Base-by-base conservation (phyloP, 1,140 invertebrate species). In the Nymphalis io region DNA sequence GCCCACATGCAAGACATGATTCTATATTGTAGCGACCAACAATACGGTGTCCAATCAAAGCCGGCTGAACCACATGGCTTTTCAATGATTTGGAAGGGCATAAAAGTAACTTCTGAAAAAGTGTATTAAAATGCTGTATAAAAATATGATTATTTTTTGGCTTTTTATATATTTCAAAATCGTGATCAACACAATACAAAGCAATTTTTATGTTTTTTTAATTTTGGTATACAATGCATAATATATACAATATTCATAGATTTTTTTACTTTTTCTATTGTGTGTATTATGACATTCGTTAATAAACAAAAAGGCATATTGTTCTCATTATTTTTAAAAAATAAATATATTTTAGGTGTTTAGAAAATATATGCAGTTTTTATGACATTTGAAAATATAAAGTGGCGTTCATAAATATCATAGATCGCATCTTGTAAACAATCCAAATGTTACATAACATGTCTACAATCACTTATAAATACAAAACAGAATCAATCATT, bases 1-100 rank as follows among this genome's bases (percentile, higher is more conserved):
- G 82, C 6, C 80, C 82, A 75, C 91, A 92, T 12, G 87, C 84
- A 66, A 92, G 74, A 68, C 91, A 92, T 46, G 81, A 84, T 59
- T 90, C 74, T 13, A 91, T 38, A 16, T 60, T 82, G 84, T 87
- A 91, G 21, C 77, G 74, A 40, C 84, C 88, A 18, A 90, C 78
- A 55, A 48, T 51, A 5, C 75, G 75, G 51, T 81, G 73, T 6
- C 84, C 81, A 55, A 89, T 71, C 44, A 92, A 64, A 12, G 84
- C 80, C 33, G 80, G 78, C 68, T 91, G 88, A 1, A 79, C 82
- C 33, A 84, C 78, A 68, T 85, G 78, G 55, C 59, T 83, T 57
- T 84, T 87, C 53, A 92, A 60, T 38, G 60, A 72, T 57, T 73
- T 78, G 4, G 74, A 57, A 27, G 81, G 65, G 42, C 82, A 85